Conservation (phyloP, 2,888 invertebrate genomes). For the Macropis europaea region DNA sequence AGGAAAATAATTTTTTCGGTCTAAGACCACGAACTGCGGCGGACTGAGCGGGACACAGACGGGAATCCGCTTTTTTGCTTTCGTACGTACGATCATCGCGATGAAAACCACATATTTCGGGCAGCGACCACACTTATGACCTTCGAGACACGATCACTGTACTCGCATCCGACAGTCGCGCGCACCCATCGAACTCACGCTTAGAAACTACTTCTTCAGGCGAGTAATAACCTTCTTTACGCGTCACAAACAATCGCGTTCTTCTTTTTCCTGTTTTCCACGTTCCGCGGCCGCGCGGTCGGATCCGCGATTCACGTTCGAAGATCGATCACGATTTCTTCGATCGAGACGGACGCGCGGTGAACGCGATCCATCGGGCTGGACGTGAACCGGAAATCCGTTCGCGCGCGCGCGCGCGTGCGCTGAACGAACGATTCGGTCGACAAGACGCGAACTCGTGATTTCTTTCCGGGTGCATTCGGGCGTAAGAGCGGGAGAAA, state of each 20-base stretch:
- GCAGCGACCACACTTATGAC: slow-evolving; percentile 34
- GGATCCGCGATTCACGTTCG: slow-evolving; percentile 39
- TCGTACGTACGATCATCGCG: no score
- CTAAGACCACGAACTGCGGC: slow-evolving; percentile 73
- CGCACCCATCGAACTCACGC: slow-evolving; percentile 19
- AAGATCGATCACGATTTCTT: no score
- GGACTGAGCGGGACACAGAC: slow-evolving; percentile 70
- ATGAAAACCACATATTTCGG: no score
- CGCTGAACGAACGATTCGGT: slow-evolving; percentile 21
- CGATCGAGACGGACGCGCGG: no score
- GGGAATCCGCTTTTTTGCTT: slow-evolving; percentile 48
- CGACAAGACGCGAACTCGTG: slow-evolving; percentile 9
- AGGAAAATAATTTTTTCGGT: slow-evolving; percentile 67
- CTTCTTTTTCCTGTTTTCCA: slow-evolving; percentile 6
- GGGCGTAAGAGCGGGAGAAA: slow-evolving; percentile 42
- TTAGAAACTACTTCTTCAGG: no score
- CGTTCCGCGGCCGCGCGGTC: slow-evolving; percentile 42
- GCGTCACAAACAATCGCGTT: no score
- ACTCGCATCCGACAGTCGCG: slow-evolving; percentile 28
- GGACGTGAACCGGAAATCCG: slow-evolving; percentile 41
- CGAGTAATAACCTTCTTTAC: no score
- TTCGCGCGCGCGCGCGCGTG: slow-evolving; percentile 31
- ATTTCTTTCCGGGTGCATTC: slow-evolving; percentile 41
- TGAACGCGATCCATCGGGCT: slow-evolving; percentile 21
- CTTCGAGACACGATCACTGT: slow-evolving; percentile 24